Conservation (phyloP, 2,113 vertebrate genomes). For the Cynocephalus volans region DNA sequence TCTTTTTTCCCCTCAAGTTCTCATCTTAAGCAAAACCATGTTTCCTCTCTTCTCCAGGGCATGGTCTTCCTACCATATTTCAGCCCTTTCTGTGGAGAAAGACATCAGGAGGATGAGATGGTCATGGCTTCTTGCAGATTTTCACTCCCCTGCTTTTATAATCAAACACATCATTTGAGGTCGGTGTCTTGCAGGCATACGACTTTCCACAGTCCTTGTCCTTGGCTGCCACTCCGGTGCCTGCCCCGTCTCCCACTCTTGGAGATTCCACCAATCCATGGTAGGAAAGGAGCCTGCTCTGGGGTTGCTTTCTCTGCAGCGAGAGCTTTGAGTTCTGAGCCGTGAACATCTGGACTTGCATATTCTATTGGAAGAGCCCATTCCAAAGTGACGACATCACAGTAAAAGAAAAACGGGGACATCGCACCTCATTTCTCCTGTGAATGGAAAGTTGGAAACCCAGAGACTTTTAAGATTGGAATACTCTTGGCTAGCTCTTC, state of each 20-base stretch:
- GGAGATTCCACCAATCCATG: rapidly evolving
- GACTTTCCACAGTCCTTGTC: rapidly evolving
- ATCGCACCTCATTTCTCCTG: neutral
- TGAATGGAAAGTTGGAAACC: neutral
- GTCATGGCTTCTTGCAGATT: too few relatives aligned
- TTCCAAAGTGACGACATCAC: neutral
- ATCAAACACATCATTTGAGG: neutral
- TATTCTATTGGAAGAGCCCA: neutral
- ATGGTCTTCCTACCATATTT: neutral
- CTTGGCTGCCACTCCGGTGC: too few relatives aligned
- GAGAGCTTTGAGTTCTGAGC: neutral
- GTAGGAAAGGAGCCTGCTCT: neutral
- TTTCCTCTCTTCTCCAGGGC: neutral
- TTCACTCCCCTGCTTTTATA: too few relatives aligned
- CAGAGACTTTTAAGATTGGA: neutral
- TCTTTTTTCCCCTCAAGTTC: too few relatives aligned
- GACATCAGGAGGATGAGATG: neutral
- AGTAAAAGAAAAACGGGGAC: neutral
- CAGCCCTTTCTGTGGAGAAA: neutral
- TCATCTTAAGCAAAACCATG: too few relatives aligned
- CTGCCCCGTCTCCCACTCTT: neutral
- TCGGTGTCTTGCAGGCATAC: neutral
- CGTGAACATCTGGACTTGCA: neutral
- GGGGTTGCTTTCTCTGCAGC: neutral
- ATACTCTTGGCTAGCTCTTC: neutral